phyloP scores from a whole-genome alignment of 2,888 invertebrate species.

The Metopia argyrocephala region DNA sequence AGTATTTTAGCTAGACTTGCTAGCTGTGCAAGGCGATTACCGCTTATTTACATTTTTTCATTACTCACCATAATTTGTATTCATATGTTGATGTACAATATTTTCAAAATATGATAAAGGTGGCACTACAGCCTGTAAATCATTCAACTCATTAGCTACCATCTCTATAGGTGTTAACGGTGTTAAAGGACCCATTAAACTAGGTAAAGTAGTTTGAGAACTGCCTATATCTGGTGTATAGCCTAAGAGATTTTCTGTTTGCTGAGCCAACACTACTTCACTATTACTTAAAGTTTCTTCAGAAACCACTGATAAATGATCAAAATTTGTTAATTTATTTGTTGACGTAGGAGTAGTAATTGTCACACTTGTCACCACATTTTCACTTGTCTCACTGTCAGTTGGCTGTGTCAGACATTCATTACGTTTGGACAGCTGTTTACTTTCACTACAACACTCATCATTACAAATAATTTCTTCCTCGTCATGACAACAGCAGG shows the following conservation, averaged over 20 bases:
- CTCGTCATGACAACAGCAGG: slow-evolving; percentile 72
- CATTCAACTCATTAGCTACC: slow-evolving; percentile 74
- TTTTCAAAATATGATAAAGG: slow-evolving; percentile 78
- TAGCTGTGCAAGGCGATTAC: not conserved
- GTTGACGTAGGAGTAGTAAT: slow-evolving; percentile 43
- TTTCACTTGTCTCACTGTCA: slow-evolving; percentile 2
- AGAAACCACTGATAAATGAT: slow-evolving; percentile 87
- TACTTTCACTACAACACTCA: slow-evolving; percentile 71
- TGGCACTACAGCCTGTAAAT: slow-evolving; percentile 76
- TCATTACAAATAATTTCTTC: slow-evolving; percentile 71
- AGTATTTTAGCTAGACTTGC: too few relatives aligned
- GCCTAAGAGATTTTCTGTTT: slow-evolving; percentile 68
- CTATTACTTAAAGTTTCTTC: slow-evolving; percentile 82
- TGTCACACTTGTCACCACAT: slow-evolving; percentile 1
- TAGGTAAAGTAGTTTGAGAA: slow-evolving; percentile 71
- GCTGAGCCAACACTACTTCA: slow-evolving; percentile 69
- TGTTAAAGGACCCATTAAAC: slow-evolving; percentile 71
- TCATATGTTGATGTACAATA: slow-evolving; percentile 75
- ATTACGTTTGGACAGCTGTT: slow-evolving; percentile 63
- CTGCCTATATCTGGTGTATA: slow-evolving; percentile 69
- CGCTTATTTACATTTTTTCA: not conserved
- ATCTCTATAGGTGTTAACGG: slow-evolving; percentile 75
- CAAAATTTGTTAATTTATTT: slow-evolving; percentile 79
- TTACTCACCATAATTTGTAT: slow-evolving; percentile 70
- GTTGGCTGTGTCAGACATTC: slow-evolving; percentile 47